These are phyloP conservation scores for Macropis europaea DNA, from an alignment of 2,888 invertebrate species.

Conservation along the genomic window DNA sequence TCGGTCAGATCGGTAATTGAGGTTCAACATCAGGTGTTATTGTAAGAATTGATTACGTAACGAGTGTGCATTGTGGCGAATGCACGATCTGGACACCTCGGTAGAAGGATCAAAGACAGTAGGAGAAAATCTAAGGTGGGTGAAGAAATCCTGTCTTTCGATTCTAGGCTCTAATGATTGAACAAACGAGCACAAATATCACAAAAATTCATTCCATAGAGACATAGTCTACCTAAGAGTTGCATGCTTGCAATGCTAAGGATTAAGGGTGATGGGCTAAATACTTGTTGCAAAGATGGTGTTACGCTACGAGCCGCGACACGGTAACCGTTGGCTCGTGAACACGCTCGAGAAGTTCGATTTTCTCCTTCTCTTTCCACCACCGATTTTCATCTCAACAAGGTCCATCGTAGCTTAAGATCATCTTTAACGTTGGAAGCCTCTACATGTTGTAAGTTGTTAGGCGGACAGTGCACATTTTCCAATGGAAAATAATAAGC, in stretches of 20 bases:
- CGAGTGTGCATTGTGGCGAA: conserved; percentile 51
- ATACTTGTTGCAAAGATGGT: conserved; percentile 42
- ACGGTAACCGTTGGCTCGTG: background rate
- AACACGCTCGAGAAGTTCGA: background rate
- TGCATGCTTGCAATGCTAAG: conserved; percentile 76
- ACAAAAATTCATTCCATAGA: conserved; percentile 66
- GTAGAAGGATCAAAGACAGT: conserved; percentile 60
- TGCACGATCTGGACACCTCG: conserved; percentile 58
- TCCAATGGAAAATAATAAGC: conserved; percentile 28
- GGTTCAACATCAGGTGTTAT: conserved; percentile 39
- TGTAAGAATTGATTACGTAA: conserved; percentile 38
- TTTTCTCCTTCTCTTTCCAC: no score
- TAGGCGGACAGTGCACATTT: conserved; percentile 38
- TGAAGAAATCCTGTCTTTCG: conserved; percentile 73
- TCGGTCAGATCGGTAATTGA: conserved; percentile 10
- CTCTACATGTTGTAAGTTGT: conserved; percentile 57
- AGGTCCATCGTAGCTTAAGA: conserved; percentile 45
- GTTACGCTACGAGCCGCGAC: conserved; percentile 19
- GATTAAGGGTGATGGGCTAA: conserved; percentile 75
- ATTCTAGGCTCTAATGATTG: conserved; percentile 63
- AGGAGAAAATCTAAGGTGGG: conserved; percentile 75
- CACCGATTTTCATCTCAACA: no score
- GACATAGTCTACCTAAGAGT: conserved; percentile 70
- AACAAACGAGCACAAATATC: conserved; percentile 61
- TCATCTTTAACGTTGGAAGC: conserved; percentile 52